Conservation (phyloP, 2,113 vertebrate genomes). For the Hypocryptadius cinnamomeus region DNA sequence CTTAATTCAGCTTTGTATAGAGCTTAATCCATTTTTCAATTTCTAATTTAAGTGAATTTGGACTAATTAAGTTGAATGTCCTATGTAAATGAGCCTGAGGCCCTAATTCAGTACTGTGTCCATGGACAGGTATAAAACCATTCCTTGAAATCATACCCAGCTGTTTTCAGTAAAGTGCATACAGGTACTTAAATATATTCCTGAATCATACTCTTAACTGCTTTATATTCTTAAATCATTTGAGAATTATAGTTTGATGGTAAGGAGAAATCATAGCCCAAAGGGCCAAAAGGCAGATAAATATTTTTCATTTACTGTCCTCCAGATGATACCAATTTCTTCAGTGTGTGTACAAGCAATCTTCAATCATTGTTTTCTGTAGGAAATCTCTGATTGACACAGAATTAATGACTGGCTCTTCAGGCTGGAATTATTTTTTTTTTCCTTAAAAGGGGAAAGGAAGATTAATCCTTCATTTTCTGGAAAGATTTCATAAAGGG, state of each 20-base stretch:
- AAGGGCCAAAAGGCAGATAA: neutral
- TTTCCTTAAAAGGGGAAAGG: neutral
- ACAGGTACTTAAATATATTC: neutral
- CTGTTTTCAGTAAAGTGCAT: neutral
- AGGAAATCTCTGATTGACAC: slow-evolving; percentile 2
- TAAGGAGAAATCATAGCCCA: neutral
- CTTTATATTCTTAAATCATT: neutral
- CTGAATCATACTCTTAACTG: neutral
- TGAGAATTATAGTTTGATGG: neutral
- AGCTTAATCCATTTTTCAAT: slow-evolving; percentile 48
- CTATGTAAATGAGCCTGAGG: neutral
- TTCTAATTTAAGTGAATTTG: slow-evolving; percentile 34
- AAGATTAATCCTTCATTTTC: neutral
- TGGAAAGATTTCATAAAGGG: neutral
- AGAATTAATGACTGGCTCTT: slow-evolving; percentile 14
- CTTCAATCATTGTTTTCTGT: neutral
- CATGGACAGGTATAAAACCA: neutral
- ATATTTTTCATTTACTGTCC: neutral
- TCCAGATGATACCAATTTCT: slow-evolving; percentile 16
- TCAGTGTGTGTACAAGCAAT: neutral
- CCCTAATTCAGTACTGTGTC: neutral
- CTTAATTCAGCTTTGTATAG: slow-evolving; percentile 37
- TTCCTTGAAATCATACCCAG: neutral
- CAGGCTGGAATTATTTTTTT: slow-evolving; percentile 1
- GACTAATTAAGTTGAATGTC: slow-evolving; percentile 30